Conservation (phyloP, 2,888 invertebrate genomes). For the Abrostola tripartita region DNA sequence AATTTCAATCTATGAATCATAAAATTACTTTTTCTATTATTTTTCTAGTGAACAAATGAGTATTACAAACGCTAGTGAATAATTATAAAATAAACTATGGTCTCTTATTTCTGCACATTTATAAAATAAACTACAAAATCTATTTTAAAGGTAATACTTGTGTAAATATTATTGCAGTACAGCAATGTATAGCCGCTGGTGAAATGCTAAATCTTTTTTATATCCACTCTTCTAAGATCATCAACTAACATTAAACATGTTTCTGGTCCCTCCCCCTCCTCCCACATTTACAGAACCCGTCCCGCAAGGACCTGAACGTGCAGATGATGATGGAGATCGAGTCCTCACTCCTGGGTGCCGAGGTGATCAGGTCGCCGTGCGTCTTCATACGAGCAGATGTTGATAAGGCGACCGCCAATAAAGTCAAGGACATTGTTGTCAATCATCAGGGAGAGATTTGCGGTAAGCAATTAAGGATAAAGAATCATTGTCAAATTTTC, state of each 20-base stretch:
- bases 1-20: slow-evolving; percentile 21
- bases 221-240: slow-evolving; percentile 4
- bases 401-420: slow-evolving; percentile 93
- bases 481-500: slow-evolving; percentile 6
- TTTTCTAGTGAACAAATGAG: background rate
- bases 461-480: too few species aligned
- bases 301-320: slow-evolving; percentile 96
- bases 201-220: background rate
- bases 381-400: slow-evolving; percentile 95
- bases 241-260: slow-evolving; percentile 58
- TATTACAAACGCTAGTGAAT: slow-evolving; percentile 4
- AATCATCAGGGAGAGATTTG: slow-evolving; percentile 94
- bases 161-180: background rate
- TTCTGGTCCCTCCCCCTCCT: slow-evolving; percentile 57
- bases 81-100: background rate
- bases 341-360: slow-evolving; percentile 93
- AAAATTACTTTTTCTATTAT: slow-evolving; percentile 17
- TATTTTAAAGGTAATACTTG: background rate
- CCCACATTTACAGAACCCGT: slow-evolving; percentile 92
- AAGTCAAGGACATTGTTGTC: slow-evolving; percentile 96
- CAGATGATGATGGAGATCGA: slow-evolving; percentile 98
- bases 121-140: background rate
- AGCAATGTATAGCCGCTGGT: background rate
- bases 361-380: slow-evolving; percentile 93
- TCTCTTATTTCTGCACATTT: slow-evolving; percentile 3